These are phyloP conservation scores for Monopis laevigella DNA, from an alignment of 2,888 invertebrate genomes.

Conservation along the genomic window DNA sequence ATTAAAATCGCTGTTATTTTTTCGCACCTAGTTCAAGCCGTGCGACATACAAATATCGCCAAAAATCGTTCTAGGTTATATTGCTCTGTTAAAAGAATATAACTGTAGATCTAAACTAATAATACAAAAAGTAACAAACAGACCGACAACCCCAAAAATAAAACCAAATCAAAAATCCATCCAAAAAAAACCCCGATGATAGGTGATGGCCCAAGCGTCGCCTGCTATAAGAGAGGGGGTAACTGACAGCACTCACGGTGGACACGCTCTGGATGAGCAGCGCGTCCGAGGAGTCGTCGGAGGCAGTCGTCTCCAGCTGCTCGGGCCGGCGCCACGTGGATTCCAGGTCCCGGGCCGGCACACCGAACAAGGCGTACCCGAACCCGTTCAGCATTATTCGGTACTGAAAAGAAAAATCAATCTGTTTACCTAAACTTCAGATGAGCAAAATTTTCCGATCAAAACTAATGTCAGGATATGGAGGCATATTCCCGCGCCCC, in stretches of 20 bases:
- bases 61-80: too few relatives aligned
- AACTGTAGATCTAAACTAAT: not conserved
- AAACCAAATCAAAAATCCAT: conserved; percentile 5
- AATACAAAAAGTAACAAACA: conserved; percentile 5
- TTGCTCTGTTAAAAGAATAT: too few relatives aligned
- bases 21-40: too few relatives aligned
- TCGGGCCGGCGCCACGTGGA: conserved; percentile 76
- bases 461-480: too few relatives aligned
- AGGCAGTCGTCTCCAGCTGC: conserved; percentile 50
- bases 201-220: not conserved
- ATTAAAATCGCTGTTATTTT: too few relatives aligned
- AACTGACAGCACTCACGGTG: conserved; percentile 69
- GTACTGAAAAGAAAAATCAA: conserved; percentile 65
- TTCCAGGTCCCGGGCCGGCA: conserved; percentile 76
- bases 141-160: not conserved
- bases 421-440: not conserved
- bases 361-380: conserved; percentile 81
- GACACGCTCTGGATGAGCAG: conserved; percentile 69
- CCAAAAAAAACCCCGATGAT: not conserved
- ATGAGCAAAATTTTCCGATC: not conserved
- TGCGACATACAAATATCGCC: too few relatives aligned
- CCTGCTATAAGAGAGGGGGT: conserved; percentile 20
- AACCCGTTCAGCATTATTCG: conserved; percentile 86
- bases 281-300: conserved; percentile 57
- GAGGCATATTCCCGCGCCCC: too few relatives aligned